Evolutionary conservation across 2,888 invertebrate genomes (phyloP).

Genomic region (Troilus luridus): DNA sequence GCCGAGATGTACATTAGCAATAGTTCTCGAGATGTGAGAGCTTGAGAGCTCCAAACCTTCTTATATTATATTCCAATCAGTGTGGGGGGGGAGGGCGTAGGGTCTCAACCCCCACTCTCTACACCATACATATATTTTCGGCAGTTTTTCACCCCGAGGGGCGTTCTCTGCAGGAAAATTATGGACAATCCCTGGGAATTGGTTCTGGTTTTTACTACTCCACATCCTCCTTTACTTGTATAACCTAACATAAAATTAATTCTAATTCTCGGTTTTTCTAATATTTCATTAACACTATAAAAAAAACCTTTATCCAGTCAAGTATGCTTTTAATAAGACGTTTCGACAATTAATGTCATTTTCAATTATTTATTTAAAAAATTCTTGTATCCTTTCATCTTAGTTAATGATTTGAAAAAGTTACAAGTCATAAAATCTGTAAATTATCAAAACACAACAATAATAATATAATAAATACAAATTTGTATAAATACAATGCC

Average conservation of each 20-base stretch:
- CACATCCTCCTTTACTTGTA: background rate
- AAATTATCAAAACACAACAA: too few species aligned
- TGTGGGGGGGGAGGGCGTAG: background rate
- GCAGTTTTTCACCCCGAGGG: background rate
- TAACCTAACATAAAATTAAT: background rate
- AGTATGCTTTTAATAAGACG: too few species aligned
- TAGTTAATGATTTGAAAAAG: too few species aligned
- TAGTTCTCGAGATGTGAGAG: background rate
- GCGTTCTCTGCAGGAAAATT: background rate
- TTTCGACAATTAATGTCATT: too few species aligned
- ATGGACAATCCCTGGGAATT: background rate
- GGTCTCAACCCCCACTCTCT: background rate
- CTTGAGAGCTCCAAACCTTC: background rate
- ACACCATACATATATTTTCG: background rate
- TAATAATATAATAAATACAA: too few species aligned
- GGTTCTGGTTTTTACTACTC: background rate
- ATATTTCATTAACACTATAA: too few species aligned
- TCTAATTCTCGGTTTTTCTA: too few species aligned
- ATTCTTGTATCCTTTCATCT: too few species aligned
- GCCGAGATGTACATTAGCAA: slow-evolving; percentile 8
- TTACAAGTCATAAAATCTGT: too few species aligned
- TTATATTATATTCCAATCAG: slow-evolving; percentile 33
- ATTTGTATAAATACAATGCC: too few species aligned
- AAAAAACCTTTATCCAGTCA: too few species aligned
- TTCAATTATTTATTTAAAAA: too few species aligned